Evolutionary conservation across 2,888 invertebrate species (phyloP).

Genomic region (Laothoe populi): DNA sequence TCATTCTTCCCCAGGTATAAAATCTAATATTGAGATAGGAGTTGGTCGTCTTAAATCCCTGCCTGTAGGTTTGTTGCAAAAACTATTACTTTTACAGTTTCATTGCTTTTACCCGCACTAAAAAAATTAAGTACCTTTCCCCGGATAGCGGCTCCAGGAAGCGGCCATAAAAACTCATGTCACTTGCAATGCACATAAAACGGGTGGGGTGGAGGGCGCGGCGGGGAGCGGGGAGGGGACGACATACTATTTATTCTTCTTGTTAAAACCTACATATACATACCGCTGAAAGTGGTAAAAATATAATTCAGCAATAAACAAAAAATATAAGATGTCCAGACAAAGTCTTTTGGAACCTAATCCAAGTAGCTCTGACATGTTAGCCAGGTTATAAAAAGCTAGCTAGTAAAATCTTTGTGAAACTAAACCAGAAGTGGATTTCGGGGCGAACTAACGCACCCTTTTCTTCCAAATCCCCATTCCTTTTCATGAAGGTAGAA

Average conservation of each 20-base stretch:
- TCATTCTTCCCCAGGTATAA: not conserved
- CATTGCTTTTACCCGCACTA: not conserved
- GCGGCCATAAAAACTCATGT: not conserved
- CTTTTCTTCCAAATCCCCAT: too few species aligned
- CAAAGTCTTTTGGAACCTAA: too few species aligned
- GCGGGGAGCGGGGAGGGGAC: not conserved
- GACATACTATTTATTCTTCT: not conserved
- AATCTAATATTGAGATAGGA: not conserved
- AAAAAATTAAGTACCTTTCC: conserved; percentile 2
- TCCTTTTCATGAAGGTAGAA: too few species aligned
- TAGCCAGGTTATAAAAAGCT: too few species aligned
- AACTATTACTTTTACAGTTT: not conserved
- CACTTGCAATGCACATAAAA: conserved; percentile 9
- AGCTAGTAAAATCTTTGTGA: too few species aligned
- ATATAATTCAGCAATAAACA: not conserved
- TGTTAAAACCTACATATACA: not conserved
- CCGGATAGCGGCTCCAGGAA: not conserved
- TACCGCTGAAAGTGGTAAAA: not conserved
- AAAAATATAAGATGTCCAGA: too few species aligned
- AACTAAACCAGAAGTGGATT: too few species aligned
- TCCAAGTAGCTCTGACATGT: too few species aligned
- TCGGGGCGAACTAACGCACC: too few species aligned
- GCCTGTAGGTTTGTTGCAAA: not conserved
- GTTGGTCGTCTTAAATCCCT: not conserved
- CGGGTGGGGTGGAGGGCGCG: not conserved